Percentiles rank a stretch among this genome's conserved stretches.
Evolutionary conservation across 2,888 invertebrate genomes (phyloP).

Genomic region (Rhorus exstirpatorius): DNA sequence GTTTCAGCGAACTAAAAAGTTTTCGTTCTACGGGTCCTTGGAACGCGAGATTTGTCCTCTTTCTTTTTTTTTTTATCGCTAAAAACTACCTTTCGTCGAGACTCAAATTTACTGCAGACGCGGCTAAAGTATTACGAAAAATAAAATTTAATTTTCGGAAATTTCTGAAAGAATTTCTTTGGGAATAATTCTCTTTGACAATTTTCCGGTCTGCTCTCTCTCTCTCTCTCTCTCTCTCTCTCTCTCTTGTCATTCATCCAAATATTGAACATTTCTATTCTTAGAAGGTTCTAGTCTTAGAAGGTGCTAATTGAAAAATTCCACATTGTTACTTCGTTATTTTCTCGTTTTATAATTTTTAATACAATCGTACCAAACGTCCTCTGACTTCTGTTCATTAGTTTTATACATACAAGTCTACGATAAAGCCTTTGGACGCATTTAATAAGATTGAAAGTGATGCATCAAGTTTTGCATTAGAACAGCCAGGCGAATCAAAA

Average conservation of each 20-base stretch:
- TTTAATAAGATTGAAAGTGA: too few relatives aligned
- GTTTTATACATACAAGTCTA: too few relatives aligned
- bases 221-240: too few relatives aligned
- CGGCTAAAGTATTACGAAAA: slow-evolving; percentile 19
- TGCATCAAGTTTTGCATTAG: too few relatives aligned
- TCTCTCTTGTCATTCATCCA: not conserved
- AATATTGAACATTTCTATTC: not conserved
- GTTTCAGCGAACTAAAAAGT: slow-evolving; percentile 61
- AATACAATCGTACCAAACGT: too few relatives aligned
- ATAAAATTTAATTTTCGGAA: slow-evolving; percentile 50
- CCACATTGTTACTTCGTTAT: too few relatives aligned
- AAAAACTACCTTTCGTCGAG: slow-evolving; percentile 41
- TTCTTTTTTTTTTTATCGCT: slow-evolving; percentile 1
- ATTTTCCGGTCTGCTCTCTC: too few relatives aligned
- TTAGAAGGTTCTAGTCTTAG: not conserved
- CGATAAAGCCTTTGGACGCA: too few relatives aligned
- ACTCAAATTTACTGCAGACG: slow-evolving; percentile 12
- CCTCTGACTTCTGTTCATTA: too few relatives aligned
- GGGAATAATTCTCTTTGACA: not conserved
- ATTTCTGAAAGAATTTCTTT: slow-evolving; percentile 3
- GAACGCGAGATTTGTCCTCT: slow-evolving; percentile 16
- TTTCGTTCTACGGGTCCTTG: slow-evolving; percentile 41
- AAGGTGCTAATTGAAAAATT: too few relatives aligned
- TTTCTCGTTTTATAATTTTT: too few relatives aligned
- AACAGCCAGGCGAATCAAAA: too few relatives aligned